Base-by-base conservation (phyloP, 2,797 vertebrate genomes). In the Phataginus tetradactyla region DNA sequence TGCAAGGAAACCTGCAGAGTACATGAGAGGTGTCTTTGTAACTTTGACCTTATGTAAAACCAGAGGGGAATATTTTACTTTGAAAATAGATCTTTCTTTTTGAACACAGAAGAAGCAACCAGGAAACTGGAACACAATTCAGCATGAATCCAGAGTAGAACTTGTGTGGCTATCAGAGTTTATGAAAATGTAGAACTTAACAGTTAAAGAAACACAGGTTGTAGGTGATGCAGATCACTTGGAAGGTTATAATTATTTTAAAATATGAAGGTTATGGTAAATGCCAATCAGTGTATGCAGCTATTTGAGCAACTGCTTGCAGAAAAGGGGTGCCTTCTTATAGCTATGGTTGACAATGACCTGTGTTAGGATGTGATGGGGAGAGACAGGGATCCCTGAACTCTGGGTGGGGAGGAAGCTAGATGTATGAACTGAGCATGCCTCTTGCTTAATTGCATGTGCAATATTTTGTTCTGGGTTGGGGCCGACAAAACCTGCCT, bases 71-170 rank as follows among this genome's bases (percentile, higher is more conserved):
- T 92, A 34, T 63, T 95, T 96, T 78, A 89, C 53, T 90, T 95
- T 94, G 87, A 93, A 96, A 93, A 91, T 72, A 55, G 53, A 86
- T 68, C 29, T 80, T 90, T 92, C 45, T 89, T 93, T 96, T 39
- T 75, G 39, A 78, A 66, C 49, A 42, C 7, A 80, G 77, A 59
- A 61, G 61, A 95, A 90, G 91, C 10, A 91, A 63, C 25, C 20
- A 75, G 92, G 51, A 94, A 81, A 90, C 57, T 68, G 51, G 61
- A 85, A 87, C 39, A 79, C 27, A 87, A 34, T 93, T 91, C 66
- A 78, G 32, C 39, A 79, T 95, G 69, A 95, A 93, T 89, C 9
- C 0, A 2, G 63, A 78, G 32, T 75, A 95, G 45, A 87, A 72
- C n/a, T 96, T 71, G 13, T 83, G 13, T 91, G 57, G 12, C 64